Percentiles rank a stretch among this genome's conserved stretches.
phyloP scores from a whole-genome alignment of 2,888 invertebrate genomes.

The Didymodactylos carnosus region DNA sequence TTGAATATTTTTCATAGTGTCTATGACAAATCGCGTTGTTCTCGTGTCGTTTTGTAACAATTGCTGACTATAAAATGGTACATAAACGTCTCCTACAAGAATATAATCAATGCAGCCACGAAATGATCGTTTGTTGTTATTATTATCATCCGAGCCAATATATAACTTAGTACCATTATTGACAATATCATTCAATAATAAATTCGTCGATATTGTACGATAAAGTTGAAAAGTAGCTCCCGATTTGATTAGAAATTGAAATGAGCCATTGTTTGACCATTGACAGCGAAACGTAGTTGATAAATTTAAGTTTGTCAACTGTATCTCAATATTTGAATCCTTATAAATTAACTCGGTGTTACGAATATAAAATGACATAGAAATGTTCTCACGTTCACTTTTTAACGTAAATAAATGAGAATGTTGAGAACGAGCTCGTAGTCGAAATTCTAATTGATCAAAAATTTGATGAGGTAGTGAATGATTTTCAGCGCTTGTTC shows the following conservation, averaged over 20 bases:
- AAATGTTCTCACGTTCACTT: background rate
- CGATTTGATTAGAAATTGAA: no score
- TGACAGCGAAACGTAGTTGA: background rate
- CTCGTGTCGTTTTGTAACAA: background rate
- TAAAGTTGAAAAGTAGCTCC: background rate
- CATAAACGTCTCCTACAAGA: background rate
- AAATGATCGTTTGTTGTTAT: no score
- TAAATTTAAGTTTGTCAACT: background rate
- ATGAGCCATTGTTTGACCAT: background rate
- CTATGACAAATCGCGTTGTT: background rate
- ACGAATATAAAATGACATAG: background rate
- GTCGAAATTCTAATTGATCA: background rate
- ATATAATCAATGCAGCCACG: background rate
- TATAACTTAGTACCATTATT: no score
- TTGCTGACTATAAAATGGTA: background rate
- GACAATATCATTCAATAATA: background rate
- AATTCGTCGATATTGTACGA: background rate
- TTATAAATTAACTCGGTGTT: background rate
- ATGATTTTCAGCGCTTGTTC: no score
- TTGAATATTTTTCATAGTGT: background rate
- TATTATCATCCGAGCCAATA: no score
- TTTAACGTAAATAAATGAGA: background rate
- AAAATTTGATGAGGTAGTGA: no score
- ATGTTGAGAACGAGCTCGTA: background rate
- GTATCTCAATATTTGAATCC: background rate